Base-by-base conservation (phyloP, 2,797 vertebrate species). In the Apodemus agrarius region DNA sequence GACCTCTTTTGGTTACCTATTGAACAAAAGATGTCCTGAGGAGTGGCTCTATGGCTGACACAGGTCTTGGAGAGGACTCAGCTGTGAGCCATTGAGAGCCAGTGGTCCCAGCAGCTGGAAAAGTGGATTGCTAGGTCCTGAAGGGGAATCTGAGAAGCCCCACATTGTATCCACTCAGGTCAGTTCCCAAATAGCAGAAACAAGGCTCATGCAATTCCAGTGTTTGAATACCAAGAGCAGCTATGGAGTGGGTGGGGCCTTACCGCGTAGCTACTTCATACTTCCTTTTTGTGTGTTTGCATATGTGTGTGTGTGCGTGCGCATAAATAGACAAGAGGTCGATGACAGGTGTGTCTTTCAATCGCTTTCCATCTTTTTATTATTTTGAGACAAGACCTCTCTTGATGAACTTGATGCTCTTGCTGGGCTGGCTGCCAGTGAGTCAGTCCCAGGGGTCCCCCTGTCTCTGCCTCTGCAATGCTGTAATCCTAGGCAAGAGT, bases 31-130 rank as follows among this genome's bases (percentile, higher is more conserved):
- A 37, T 74, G 34, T 34, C 76, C 54, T 52, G 65, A 54, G 76
- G 6, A 80, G 96, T 76, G 46, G 63, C 43, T 37, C 72, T 13
- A 21, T 40, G 76, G 46, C 40, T 69, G 37, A 76, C 11, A 1
- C 24, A 40, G 61, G 24, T 75, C 85, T 90, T 95, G 34, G 84
- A 92, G 90, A 94, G 92, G 93, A 67, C 95, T 94, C 97, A 93
- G 94, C 93, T 96, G 81, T 26, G 63, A 94, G 21, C 91, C 89
- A 67, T 43, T 67, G 2, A 94, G 31, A 80, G 87, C 76, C 76
- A 7, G 22, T 57, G 6, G 61, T 81, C 34, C n/a, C 78, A 40
- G 93, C 82, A 86, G 78, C 93, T 89, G 74, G 40, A 54, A 89
- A 29, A 81, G 67, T 69, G 59, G 59, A 67, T 79, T 31, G 91